Conservation (phyloP, 2,113 vertebrate genomes). For the Myocastor coypus region DNA sequence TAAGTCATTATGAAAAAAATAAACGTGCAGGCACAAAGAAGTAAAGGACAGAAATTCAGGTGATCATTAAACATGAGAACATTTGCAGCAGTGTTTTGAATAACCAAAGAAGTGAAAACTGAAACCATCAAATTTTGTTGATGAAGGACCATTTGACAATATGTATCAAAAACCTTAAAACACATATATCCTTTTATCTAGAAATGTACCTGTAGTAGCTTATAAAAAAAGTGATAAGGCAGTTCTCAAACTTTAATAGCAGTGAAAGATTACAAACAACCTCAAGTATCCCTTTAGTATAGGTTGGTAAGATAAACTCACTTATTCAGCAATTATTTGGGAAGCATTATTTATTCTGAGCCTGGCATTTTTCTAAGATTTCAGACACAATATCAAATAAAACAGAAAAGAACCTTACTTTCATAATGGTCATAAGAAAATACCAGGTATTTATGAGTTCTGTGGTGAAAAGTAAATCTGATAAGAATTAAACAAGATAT, state of each 20-base stretch:
- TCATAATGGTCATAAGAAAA: too few species aligned
- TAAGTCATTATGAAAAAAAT: background rate
- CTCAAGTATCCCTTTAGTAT: background rate
- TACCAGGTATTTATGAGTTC: too few species aligned
- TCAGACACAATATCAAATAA: too few species aligned
- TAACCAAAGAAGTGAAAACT: constrained; percentile 20
- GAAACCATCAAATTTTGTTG: background rate
- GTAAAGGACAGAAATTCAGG: background rate
- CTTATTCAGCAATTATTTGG: background rate
- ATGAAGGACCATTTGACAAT: background rate
- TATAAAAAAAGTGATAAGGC: background rate
- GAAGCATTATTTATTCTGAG: background rate
- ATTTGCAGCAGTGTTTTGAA: background rate
- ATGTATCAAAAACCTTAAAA: constrained; percentile 15
- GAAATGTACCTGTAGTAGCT: constrained; percentile 19
- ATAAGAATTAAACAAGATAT: too few species aligned
- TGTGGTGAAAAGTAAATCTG: too few species aligned
- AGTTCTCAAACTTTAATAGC: background rate
- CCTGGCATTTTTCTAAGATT: constrained; percentile 40
- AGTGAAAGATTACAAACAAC: constrained; percentile 8
- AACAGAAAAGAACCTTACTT: too few species aligned
- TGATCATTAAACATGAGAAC: background rate
- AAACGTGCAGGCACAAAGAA: background rate
- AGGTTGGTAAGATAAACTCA: constrained; percentile 3
- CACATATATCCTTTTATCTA: constrained; percentile 1